Evolutionary conservation across 2,888 invertebrate species (phyloP).

Genomic region (Trichopria drosophilae): DNA sequence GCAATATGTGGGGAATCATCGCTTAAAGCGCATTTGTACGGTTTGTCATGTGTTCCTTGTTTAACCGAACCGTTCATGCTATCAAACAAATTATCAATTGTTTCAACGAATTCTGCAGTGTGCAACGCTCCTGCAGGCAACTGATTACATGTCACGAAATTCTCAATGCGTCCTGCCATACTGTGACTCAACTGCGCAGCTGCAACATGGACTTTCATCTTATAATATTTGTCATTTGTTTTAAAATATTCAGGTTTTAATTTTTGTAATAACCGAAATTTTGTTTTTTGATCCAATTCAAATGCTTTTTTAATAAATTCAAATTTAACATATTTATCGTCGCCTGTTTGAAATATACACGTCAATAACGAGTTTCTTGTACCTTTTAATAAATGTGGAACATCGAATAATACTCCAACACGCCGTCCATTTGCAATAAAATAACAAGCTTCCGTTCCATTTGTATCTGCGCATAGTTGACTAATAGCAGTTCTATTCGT

Average conservation of each 20-base stretch:
- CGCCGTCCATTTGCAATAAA: slow-evolving; percentile 24
- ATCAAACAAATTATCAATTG: slow-evolving; percentile 4
- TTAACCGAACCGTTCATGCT: not conserved
- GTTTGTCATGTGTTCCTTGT: not conserved
- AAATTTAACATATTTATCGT: slow-evolving; percentile 3
- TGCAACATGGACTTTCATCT: slow-evolving; percentile 4
- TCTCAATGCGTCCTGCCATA: slow-evolving; percentile 2
- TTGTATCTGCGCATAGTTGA: slow-evolving; percentile 18
- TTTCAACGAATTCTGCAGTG: slow-evolving; percentile 6
- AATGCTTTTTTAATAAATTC: slow-evolving; percentile 2
- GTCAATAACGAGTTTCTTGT: slow-evolving; percentile 33
- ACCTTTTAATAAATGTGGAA: slow-evolving; percentile 33
- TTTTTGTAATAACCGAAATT: not conserved
- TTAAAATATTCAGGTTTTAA: slow-evolving; percentile 6
- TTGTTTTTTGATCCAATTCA: slow-evolving; percentile 1
- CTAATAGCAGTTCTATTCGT: slow-evolving; percentile 31
- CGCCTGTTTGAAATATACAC: not conserved
- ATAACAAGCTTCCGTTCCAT: slow-evolving; percentile 22
- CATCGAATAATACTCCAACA: slow-evolving; percentile 32
- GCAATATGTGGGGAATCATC: not conserved
- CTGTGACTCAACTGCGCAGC: slow-evolving; percentile 4
- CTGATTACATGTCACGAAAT: not conserved
- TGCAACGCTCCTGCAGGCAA: not conserved
- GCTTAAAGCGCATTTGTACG: not conserved
- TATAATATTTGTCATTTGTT: not conserved